Base-by-base conservation (phyloP, 2,888 invertebrate genomes). In the Ferdinandea cuprea region DNA sequence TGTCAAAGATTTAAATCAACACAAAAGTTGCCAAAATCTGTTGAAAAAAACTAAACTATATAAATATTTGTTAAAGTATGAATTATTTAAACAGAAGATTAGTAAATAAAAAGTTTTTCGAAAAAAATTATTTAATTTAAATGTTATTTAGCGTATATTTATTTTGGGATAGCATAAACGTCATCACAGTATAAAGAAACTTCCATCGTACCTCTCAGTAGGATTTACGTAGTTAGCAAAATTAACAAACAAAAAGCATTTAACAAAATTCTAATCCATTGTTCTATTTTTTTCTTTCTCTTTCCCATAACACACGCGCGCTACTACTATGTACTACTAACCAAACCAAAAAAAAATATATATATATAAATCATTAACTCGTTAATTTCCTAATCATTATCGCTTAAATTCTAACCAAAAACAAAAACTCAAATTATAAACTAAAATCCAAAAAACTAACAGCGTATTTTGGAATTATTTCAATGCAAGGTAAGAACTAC, bases 401-500 rank as follows among this genome's bases (percentile, higher is more conserved):
- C 68, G 69, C 72, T 61, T 81, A 56, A 71, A 56, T 80, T 37
- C 68, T 56, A 79, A 40, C 76, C 71, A 50, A 61, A 87, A 87
- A 85, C 84, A 79, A 85, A 87, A 86, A 86, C n/a, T 48, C 8
- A 68, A 78, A 85, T 79, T 85, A 69, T 77, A 86, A 74, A 78
- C 17, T 8, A 17, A 54, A 52, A 44, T 42, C 50, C 25, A 50
- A 78, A 87, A 89, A 88, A 90, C 89, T 90, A 90, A 91, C 96
- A 98, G 97, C 96, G 96, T 97, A 94, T 97, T 97, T 95, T 97
- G 97, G 98, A 97, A 97, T 94, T 96, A 97, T 96, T 97, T 98
- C 96, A 97, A 97, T 92, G 96, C 97, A 94, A 97, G 98, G 98
- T 98, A 97, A 97, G 97, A 86, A 87, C 85, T 87, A 86, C 87